Conservation (phyloP, 2,797 vertebrate species). For the Enteromius afrohamiltoni region DNA sequence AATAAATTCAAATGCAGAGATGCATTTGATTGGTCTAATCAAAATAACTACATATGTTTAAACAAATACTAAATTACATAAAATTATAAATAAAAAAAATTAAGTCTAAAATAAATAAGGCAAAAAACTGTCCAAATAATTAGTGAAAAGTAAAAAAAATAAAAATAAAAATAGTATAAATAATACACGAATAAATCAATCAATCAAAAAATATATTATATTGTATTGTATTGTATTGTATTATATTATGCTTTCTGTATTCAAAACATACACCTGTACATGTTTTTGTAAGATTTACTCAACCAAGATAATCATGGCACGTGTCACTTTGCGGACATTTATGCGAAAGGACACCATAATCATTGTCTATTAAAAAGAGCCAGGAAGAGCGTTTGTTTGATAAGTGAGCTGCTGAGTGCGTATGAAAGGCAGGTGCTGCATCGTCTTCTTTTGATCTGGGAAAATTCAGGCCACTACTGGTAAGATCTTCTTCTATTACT, state of each 20-base stretch:
- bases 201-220: too few species aligned
- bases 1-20: too few species aligned
- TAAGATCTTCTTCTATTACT: constrained; percentile 26
- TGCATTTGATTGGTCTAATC: too few species aligned
- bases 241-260: background rate
- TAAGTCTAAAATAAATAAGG: too few species aligned
- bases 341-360: background rate
- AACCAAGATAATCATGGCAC: background rate
- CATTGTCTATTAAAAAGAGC: background rate
- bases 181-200: too few species aligned
- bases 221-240: too few species aligned
- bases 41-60: too few species aligned
- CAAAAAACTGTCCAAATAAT: too few species aligned
- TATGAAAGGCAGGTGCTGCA: background rate
- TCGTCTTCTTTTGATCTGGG: background rate
- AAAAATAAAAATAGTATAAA: too few species aligned
- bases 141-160: too few species aligned
- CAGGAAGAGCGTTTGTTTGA: constrained; percentile 1
- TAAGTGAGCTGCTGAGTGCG: background rate
- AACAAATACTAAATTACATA: background rate
- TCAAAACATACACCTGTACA: background rate
- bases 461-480: background rate
- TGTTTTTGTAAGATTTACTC: background rate
- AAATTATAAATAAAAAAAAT: background rate
- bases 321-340: background rate